Evolutionary conservation across 2,113 vertebrate species (phyloP).

Genomic region (Nansenia antarctica): DNA sequence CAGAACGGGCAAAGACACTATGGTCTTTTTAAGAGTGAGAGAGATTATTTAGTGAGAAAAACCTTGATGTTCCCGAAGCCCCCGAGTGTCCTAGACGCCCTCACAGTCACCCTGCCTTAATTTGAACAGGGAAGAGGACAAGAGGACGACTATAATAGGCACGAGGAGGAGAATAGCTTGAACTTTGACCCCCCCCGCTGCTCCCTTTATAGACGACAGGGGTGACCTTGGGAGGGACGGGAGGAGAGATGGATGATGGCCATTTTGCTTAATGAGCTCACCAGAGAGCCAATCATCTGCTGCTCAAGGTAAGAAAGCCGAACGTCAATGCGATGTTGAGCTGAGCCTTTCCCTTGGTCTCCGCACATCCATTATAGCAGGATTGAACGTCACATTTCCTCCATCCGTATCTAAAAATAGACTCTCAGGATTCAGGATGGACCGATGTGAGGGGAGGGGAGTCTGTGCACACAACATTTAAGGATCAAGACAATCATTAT

Average conservation of each 20-base stretch:
- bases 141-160: conserved; percentile 48
- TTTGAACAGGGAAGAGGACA: conserved; percentile 48
- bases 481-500: too few species aligned
- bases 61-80: conserved; percentile 7
- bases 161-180: conserved; percentile 38
- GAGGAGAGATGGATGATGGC: conserved; percentile 50
- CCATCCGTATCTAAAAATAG: conserved; percentile 35
- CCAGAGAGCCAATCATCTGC: conserved; percentile 3
- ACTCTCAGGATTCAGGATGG: neutral
- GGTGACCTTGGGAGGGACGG: conserved; percentile 49
- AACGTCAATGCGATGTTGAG: conserved; percentile 5
- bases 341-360: neutral
- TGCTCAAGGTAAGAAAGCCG: conserved; percentile 32
- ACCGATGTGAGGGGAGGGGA: too few species aligned
- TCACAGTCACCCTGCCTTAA: conserved; percentile 33
- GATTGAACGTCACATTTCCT: neutral
- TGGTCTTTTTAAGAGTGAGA: neutral
- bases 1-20: too few species aligned
- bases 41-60: conserved; percentile 33
- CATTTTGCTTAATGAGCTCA: conserved; percentile 57
- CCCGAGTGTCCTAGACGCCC: conserved; percentile 21
- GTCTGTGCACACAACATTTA: too few species aligned
- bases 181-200: conserved; percentile 51
- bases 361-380: conserved; percentile 21
- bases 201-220: conserved; percentile 53